A percentile compares a stretch with the other conserved stretches of the same genome.
phyloP scores from a whole-genome alignment of 2,888 invertebrate genomes.

The Gastrophysa polygoni region DNA sequence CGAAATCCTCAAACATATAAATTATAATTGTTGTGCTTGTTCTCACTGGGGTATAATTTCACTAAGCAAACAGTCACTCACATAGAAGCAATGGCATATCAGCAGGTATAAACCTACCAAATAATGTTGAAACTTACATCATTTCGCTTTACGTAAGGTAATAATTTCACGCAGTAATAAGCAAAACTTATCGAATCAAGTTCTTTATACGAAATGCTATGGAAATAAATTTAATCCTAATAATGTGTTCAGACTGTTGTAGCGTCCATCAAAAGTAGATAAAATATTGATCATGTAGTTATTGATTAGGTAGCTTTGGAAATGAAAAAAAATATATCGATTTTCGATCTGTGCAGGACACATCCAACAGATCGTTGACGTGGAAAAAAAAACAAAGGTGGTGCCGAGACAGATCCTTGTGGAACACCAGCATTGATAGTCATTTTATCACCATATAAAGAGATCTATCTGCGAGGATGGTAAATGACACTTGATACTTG shows the following conservation, averaged over 20 bases:
- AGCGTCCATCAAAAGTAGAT: not conserved
- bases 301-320: too few species aligned
- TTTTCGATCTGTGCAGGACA: too few species aligned
- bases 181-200: conserved; percentile 4
- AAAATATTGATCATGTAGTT: not conserved
- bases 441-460: too few species aligned
- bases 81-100: conserved; percentile 6
- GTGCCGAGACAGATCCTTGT: too few species aligned
- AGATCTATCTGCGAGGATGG: too few species aligned
- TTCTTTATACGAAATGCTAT: conserved; percentile 1
- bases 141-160: conserved; percentile 3
- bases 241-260: not conserved
- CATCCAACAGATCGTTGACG: too few species aligned
- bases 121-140: conserved; percentile 9
- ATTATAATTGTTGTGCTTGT: not conserved
- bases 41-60: not conserved
- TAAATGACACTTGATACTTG: too few species aligned
- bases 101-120: conserved; percentile 1
- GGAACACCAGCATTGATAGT: too few species aligned
- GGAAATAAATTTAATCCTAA: not conserved
- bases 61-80: conserved; percentile 2
- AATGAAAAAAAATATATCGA: too few species aligned
- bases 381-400: too few species aligned
- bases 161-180: conserved; percentile 13
- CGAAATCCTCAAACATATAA: not conserved